A percentile compares a stretch with the other conserved stretches of the same genome.
phyloP scores from a whole-genome alignment of 1,140 invertebrate species.

The fruit fly (Drosophila melanogaster) region Release_6_plus_ISO1_MT NT_033779.5:3106001-3106500 shows the following conservation, averaged over 20 bases:
- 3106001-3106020: no score
- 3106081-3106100: no score
- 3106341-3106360: slow-evolving; percentile 80
- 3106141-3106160: slow-evolving; percentile 15
- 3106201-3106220: slow-evolving; percentile 44
- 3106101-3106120: no score
- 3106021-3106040: no score
- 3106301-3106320: slow-evolving; percentile 76
- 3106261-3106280: slow-evolving; percentile 4
- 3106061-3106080: no score
- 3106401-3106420: slow-evolving; percentile 27
- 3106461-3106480: slow-evolving; percentile 41
- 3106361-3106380: slow-evolving; percentile 19
- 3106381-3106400: slow-evolving; percentile 1
- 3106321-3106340: slow-evolving; percentile 69
- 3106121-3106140: background rate
- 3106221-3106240: slow-evolving; percentile 13
- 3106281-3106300: slow-evolving; percentile 73
- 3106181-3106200: slow-evolving; percentile 33
- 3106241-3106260: slow-evolving; percentile 13
- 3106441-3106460: slow-evolving; percentile 35
- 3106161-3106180: slow-evolving; percentile 24
- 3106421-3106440: slow-evolving; percentile 6
- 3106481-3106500: slow-evolving; percentile 67
- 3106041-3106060: background rate